Evolutionary conservation across 2,113 vertebrate genomes (phyloP).

Genomic region (Crotalus helleri): DNA sequence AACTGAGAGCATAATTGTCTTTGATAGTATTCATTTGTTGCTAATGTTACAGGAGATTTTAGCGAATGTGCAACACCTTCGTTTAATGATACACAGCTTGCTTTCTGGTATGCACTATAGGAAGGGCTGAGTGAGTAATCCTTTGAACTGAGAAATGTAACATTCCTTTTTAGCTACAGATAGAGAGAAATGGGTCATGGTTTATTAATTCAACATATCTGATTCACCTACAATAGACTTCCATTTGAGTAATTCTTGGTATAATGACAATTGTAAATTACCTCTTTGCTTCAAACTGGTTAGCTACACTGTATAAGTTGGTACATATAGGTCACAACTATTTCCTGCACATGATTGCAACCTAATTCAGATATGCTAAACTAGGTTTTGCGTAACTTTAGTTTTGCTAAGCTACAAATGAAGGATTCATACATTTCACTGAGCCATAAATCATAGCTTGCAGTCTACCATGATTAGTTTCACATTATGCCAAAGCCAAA

Average conservation of each 20-base stretch:
- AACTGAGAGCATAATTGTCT: not conserved
- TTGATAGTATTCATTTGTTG: not conserved
- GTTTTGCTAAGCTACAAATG: not conserved
- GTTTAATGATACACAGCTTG: not conserved
- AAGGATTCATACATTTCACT: not conserved
- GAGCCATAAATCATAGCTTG: not conserved
- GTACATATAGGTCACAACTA: not conserved
- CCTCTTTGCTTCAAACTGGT: not conserved
- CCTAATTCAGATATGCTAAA: not conserved
- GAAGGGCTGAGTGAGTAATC: conserved; percentile 7
- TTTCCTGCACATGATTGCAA: not conserved
- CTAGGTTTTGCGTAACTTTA: not conserved
- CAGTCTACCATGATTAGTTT: not conserved
- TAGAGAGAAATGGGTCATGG: conserved; percentile 17
- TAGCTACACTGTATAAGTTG: not conserved
- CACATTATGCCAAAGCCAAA: not conserved
- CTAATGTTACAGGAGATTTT: conserved; percentile 22
- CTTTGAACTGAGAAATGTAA: not conserved
- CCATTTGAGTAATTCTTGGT: conserved; percentile 8
- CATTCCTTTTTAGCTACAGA: conserved; percentile 38
- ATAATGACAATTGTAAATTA: not conserved
- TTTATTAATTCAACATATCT: conserved; percentile 33
- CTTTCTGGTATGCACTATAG: conserved; percentile 20
- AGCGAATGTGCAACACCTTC: not conserved
- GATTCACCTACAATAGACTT: conserved; percentile 25